Percentiles rank a stretch among this genome's conserved stretches.
These are phyloP conservation scores for Catocala fraxini DNA, from an alignment of 2,888 invertebrate genomes.

Conservation along the genomic window DNA sequence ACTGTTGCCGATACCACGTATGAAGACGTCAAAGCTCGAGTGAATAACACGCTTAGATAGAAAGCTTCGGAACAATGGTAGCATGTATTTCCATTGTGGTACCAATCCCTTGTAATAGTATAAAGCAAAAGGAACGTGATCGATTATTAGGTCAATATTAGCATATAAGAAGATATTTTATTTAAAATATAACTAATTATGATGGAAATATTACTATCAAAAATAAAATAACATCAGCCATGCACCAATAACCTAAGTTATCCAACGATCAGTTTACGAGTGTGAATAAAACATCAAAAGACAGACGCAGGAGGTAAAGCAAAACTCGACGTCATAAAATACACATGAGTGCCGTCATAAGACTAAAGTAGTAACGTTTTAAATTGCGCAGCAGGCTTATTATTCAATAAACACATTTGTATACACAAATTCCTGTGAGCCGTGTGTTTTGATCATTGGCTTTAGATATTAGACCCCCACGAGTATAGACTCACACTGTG, in stretches of 20 bases:
- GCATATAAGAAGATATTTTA: slow-evolving; percentile 20
- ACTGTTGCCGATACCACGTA: slow-evolving; percentile 81
- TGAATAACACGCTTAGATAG: slow-evolving; percentile 75
- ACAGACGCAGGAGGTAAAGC: slow-evolving; percentile 52
- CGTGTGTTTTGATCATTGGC: slow-evolving; percentile 78
- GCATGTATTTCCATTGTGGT: slow-evolving; percentile 73
- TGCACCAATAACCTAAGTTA: slow-evolving; percentile 41
- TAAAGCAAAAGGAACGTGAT: slow-evolving; percentile 56
- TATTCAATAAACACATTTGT: slow-evolving; percentile 78
- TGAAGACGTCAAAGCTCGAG: slow-evolving; percentile 83
- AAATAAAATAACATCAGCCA: slow-evolving; percentile 23
- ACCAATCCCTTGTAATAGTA: slow-evolving; percentile 62
- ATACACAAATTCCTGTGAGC: slow-evolving; percentile 72
- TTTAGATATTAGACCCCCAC: slow-evolving; percentile 76
- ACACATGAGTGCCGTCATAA: slow-evolving; percentile 63
- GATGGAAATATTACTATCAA: slow-evolving; percentile 12
- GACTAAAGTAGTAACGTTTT: slow-evolving; percentile 63
- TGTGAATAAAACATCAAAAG: slow-evolving; percentile 64
- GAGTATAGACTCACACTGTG: slow-evolving; percentile 75
- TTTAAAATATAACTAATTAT: slow-evolving; percentile 2
- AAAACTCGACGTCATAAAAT: slow-evolving; percentile 63
- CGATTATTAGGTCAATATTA: slow-evolving; percentile 48
- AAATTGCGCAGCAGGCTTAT: slow-evolving; percentile 73
- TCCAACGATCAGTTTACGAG: slow-evolving; percentile 59
- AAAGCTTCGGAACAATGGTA: slow-evolving; percentile 78